Evolutionary conservation across 2,888 invertebrate species (phyloP).

Genomic region (Noctua fimbriata): DNA sequence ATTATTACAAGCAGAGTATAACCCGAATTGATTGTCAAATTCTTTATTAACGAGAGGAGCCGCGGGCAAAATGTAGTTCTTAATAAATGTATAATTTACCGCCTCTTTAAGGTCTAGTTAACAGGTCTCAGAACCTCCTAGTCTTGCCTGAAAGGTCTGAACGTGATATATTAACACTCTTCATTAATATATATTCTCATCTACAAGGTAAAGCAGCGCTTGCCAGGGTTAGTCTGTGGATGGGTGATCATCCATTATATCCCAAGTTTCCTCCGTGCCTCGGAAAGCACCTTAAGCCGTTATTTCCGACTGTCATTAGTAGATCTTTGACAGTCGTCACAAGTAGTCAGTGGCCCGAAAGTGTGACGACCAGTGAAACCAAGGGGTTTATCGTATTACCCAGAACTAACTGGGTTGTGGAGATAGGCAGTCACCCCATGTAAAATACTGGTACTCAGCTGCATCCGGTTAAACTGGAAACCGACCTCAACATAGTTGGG

Average conservation of each 20-base stretch:
- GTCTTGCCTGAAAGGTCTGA: too few relatives aligned
- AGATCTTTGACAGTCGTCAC: neutral
- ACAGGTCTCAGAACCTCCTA: too few relatives aligned
- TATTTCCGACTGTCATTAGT: neutral
- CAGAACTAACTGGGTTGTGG: neutral
- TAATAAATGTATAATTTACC: too few relatives aligned
- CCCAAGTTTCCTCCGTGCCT: neutral
- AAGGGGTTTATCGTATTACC: neutral
- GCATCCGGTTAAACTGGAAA: neutral
- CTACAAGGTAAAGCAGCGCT: neutral
- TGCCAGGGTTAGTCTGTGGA: neutral
- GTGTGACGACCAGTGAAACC: neutral
- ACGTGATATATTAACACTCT: too few relatives aligned
- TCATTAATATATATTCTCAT: too few relatives aligned
- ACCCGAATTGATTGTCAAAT: too few relatives aligned
- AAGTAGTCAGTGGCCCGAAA: neutral
- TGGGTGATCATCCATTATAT: neutral
- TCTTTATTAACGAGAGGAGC: too few relatives aligned
- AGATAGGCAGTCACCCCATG: neutral
- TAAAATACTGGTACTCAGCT: neutral
- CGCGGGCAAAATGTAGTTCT: too few relatives aligned
- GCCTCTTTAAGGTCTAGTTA: too few relatives aligned
- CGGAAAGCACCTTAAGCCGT: neutral
- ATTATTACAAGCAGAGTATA: too few relatives aligned
- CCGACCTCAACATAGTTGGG: neutral